Evolutionary conservation across 2,113 vertebrate genomes (phyloP).

Genomic region (Ondatra zibethicus): DNA sequence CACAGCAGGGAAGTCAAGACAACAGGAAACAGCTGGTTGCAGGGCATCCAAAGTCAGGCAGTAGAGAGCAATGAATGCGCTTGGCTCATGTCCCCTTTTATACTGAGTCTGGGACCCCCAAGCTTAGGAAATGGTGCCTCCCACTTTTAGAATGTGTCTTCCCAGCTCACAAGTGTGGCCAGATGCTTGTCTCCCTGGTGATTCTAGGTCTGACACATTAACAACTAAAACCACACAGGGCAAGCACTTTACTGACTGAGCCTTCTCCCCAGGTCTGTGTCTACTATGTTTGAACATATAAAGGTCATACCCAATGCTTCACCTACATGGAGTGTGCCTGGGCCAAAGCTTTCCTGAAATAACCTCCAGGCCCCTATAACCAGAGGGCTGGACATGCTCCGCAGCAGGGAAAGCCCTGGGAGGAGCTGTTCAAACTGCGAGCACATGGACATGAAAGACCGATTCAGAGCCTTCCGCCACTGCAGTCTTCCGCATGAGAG

Average conservation of each 20-base stretch:
- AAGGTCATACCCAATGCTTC: not conserved
- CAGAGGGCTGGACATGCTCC: accelerated
- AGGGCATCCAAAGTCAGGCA: not conserved
- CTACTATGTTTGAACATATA: not conserved
- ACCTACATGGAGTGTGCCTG: not conserved
- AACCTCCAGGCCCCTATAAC: not conserved
- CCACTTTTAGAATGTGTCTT: too few species aligned
- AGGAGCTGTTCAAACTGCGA: accelerated
- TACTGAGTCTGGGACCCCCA: not conserved
- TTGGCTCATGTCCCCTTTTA: not conserved
- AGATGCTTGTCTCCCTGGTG: not conserved
- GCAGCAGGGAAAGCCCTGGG: not conserved
- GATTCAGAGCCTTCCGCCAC: not conserved
- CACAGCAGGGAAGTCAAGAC: not conserved
- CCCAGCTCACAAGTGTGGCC: too few species aligned
- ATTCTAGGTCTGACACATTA: not conserved
- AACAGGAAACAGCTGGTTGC: not conserved
- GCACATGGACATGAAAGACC: too few species aligned
- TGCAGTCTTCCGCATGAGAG: not conserved
- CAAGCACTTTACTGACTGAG: not conserved
- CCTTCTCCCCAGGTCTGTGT: not conserved
- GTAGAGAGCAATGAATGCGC: not conserved
- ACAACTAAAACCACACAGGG: not conserved
- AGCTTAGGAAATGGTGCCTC: not conserved
- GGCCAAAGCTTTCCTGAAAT: not conserved